Evolutionary conservation across 2,113 vertebrate species (phyloP).

Genomic region (Bufo gargarizans): DNA sequence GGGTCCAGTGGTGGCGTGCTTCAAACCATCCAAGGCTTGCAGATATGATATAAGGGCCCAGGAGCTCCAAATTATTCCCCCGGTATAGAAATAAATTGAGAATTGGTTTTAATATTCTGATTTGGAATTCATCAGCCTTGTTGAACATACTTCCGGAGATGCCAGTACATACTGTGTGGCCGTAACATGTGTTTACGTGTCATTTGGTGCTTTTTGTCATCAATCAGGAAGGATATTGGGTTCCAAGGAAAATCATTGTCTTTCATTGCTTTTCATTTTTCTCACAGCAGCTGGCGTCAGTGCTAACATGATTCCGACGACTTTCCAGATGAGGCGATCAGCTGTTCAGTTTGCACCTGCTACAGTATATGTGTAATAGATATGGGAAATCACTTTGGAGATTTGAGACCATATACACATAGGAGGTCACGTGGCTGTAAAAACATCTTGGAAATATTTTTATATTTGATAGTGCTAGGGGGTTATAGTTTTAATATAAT

Average conservation of each 20-base stretch:
- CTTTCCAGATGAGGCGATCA: conserved; percentile 1
- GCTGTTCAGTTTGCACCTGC: conserved; percentile 1
- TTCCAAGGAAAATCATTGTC: background rate
- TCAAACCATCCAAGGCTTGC: too few species aligned
- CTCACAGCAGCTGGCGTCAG: background rate
- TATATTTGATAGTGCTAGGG: background rate
- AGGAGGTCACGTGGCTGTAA: background rate
- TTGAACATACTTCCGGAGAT: background rate
- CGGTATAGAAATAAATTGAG: background rate
- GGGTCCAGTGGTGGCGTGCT: too few species aligned
- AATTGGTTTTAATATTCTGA: background rate
- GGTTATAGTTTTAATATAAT: background rate
- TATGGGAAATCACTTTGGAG: background rate
- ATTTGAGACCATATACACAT: background rate
- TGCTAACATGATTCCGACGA: background rate
- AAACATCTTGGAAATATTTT: background rate
- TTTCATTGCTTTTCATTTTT: background rate
- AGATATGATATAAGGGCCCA: too few species aligned
- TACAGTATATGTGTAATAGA: background rate
- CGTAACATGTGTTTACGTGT: background rate
- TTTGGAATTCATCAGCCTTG: background rate
- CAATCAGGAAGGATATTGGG: background rate
- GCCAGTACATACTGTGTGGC: background rate
- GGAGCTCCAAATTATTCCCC: too few species aligned
- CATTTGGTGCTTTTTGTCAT: conserved; percentile 15